Evolutionary conservation across 2,797 vertebrate species (phyloP).

Genomic region (Sylvilagus floridanus): DNA sequence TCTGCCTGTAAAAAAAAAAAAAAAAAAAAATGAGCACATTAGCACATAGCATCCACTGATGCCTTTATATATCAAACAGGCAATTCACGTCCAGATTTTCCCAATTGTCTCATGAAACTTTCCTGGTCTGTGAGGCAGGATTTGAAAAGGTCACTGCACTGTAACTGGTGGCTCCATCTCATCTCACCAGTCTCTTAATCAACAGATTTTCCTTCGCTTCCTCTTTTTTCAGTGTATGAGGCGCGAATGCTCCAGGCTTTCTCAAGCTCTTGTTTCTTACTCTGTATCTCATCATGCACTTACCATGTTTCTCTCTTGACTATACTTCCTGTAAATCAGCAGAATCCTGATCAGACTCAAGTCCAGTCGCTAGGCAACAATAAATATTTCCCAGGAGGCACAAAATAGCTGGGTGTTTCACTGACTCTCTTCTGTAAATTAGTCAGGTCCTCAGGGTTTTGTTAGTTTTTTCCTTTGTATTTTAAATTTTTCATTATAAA

Average conservation of each 20-base stretch:
- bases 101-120: background rate
- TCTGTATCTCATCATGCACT: background rate
- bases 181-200: background rate
- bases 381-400: background rate
- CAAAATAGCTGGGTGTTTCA: background rate
- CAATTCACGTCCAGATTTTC: background rate
- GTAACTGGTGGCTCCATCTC: background rate
- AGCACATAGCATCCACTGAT: background rate
- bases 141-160: background rate
- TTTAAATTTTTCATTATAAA: slow-evolving; percentile 32
- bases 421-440: background rate
- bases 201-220: background rate
- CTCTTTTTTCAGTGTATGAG: background rate
- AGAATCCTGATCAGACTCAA: background rate
- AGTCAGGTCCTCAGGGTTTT: background rate
- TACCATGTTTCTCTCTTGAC: background rate
- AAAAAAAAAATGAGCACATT: background rate
- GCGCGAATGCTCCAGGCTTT: background rate
- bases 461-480: background rate
- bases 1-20: too few relatives aligned
- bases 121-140: slow-evolving; percentile 1
- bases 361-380: background rate
- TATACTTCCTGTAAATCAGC: background rate
- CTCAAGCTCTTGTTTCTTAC: background rate
- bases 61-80: background rate